Base-by-base conservation (phyloP, 2,113 vertebrate species). In the Albula glossodonta region DNA sequence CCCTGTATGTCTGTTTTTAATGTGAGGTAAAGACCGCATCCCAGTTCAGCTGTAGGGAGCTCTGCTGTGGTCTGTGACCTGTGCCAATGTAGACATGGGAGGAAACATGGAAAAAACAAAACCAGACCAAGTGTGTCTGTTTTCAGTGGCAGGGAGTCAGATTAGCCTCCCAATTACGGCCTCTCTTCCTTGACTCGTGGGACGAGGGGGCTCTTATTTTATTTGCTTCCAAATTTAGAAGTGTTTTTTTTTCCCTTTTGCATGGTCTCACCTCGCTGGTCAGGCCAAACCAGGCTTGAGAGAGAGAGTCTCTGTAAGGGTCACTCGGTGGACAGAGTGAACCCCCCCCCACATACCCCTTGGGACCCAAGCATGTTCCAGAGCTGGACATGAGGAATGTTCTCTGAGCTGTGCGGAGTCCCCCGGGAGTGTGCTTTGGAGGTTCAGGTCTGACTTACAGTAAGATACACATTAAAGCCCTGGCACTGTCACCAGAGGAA, bases 341-440 rank as follows among this genome's bases (percentile, higher is more conserved):
- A 63, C 7, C 7, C 7, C 25, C 25, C 66, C 22, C 70, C n/a
- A 19, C 60, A 51, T 10, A 57, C 80, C 50, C 80, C 49, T 50
- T 13, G 17, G 41, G 56, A 13, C 6, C 22, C 52, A 0, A 13
- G 11, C 50, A n/a, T 15, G 19, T 83, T 56, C n/a, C 80, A 4
- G 22, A 49, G 13, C 56, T 85, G 60, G 82, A n/a, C 53, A 13
- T 79, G 70, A 63, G 82, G 81, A 87, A 63, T 83, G 74, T 63
- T 82, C 41, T 63, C 25, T 78, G 2, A 17, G 1, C 81, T 57
- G 12, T 80, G 63, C 17, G 48, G 2, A n/a, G 74, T 50, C 77
- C 57, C n/a, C 50, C 19, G 25, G 49, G 77, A 10, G 70, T 6
- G 70, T 63, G 25, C 25, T 77, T 31, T 51, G 5, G 3, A 15